These are phyloP conservation scores for Notiomystis cincta DNA, from an alignment of 2,113 vertebrate species.

Conservation along the genomic window DNA sequence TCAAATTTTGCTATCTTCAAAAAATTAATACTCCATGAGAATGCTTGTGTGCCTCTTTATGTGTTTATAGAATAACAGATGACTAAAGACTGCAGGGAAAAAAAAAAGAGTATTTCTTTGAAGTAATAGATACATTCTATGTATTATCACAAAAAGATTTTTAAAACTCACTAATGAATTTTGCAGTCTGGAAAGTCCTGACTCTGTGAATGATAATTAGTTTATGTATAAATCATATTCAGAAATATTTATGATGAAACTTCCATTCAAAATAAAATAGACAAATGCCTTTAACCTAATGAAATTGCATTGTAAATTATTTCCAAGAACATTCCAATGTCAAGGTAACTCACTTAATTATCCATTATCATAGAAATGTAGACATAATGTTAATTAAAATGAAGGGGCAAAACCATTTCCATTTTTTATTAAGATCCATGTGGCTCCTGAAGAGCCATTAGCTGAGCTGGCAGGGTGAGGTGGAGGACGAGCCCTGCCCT, in stretches of 20 bases:
- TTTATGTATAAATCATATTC: constrained; percentile 39
- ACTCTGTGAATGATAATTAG: constrained; percentile 33
- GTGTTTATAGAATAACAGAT: not conserved
- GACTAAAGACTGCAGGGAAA: not conserved
- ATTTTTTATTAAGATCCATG: constrained; percentile 79
- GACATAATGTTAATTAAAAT: constrained; percentile 83
- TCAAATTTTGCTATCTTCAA: not conserved
- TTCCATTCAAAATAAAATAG: constrained; percentile 71
- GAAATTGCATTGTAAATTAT: constrained; percentile 75
- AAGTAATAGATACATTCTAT: not conserved
- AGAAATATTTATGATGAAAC: constrained; percentile 71
- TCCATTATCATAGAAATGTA: constrained; percentile 79
- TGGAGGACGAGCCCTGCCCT: constrained; percentile 49
- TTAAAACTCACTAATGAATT: not conserved
- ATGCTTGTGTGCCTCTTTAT: not conserved
- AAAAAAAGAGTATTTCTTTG: not conserved
- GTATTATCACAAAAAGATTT: not conserved
- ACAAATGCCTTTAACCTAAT: constrained; percentile 64
- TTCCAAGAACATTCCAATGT: constrained; percentile 81
- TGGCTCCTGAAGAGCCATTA: constrained; percentile 65
- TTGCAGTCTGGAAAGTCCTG: not conserved
- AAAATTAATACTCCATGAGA: not conserved
- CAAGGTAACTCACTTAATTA: constrained; percentile 83
- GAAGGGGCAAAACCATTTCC: constrained; percentile 80
- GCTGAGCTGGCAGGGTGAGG: constrained; percentile 66